phyloP scores from a whole-genome alignment of 37 sponge, comb jelly and placozoan genomes.

The Spongilla lacustris region DNA sequence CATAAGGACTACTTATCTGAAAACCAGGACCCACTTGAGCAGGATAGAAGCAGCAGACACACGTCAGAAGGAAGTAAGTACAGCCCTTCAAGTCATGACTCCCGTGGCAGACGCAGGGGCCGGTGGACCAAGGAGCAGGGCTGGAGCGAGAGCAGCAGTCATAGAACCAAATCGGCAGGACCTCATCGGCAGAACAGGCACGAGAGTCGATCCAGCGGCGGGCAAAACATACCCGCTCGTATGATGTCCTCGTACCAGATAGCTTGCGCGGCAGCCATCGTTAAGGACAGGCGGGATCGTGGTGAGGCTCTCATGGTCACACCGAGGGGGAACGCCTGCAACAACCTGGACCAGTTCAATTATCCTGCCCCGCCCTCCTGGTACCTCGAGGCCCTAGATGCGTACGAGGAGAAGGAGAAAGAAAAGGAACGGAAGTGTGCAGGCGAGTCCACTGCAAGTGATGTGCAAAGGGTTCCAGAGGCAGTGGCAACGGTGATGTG shows the following conservation, averaged over 20 bases:
- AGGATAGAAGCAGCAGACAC: background rate
- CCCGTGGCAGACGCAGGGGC: background rate
- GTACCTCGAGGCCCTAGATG: slow-evolving; percentile 54
- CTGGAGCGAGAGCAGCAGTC: background rate
- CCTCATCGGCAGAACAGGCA: background rate
- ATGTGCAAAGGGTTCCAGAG: background rate
- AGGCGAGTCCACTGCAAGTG: background rate
- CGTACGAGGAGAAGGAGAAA: slow-evolving; percentile 39
- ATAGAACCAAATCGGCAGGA: background rate
- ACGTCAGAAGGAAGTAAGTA: background rate
- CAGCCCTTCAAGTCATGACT: background rate
- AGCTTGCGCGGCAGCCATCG: slow-evolving; percentile 8
- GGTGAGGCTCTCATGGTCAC: slow-evolving; percentile 44
- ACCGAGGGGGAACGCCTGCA: slow-evolving; percentile 25
- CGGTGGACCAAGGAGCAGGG: background rate
- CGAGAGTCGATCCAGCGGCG: background rate
- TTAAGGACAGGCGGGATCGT: slow-evolving; percentile 14
- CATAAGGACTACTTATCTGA: background rate
- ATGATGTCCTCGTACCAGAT: slow-evolving; percentile 1
- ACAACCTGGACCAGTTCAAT: slow-evolving; percentile 55
- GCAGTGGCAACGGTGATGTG: background rate
- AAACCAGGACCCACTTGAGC: background rate
- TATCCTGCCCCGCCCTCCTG: slow-evolving; percentile 68
- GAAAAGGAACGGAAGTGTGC: background rate
- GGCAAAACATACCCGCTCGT: background rate